Conservation (phyloP, 1,140 invertebrate genomes). For the Cydia strobilella region DNA sequence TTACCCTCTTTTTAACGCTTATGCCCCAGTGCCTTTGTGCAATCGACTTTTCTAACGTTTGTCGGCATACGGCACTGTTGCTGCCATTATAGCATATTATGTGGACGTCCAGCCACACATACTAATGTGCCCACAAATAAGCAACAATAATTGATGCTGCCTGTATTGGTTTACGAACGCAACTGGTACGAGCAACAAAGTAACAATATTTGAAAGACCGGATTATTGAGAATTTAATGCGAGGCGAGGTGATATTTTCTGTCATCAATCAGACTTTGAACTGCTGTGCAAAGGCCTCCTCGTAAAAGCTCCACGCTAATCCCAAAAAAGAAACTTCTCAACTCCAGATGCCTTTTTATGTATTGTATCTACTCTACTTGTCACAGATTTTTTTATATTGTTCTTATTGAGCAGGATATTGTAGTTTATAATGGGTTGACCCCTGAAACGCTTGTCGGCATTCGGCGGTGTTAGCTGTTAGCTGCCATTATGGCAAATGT, state of each 20-base stretch:
- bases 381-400: too few species aligned
- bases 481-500: conserved; percentile 1
- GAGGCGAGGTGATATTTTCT: too few species aligned
- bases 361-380: too few species aligned
- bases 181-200: neutral
- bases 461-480: neutral
- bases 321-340: too few species aligned
- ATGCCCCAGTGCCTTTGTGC: too few species aligned
- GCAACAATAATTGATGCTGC: neutral
- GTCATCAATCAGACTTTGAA: too few species aligned
- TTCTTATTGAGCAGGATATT: too few species aligned
- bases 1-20: too few species aligned
- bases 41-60: neutral
- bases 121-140: neutral
- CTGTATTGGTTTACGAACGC: neutral
- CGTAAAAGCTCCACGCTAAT: too few species aligned
- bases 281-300: too few species aligned
- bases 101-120: neutral
- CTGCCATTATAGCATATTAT: neutral
- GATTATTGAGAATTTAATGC: too few species aligned
- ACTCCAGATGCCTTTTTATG: too few species aligned
- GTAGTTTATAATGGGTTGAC: neutral
- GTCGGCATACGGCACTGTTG: neutral
- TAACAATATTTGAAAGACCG: neutral
- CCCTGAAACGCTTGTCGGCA: neutral